Conservation (phyloP, 2,113 vertebrate genomes). For the Antigone vipio region DNA sequence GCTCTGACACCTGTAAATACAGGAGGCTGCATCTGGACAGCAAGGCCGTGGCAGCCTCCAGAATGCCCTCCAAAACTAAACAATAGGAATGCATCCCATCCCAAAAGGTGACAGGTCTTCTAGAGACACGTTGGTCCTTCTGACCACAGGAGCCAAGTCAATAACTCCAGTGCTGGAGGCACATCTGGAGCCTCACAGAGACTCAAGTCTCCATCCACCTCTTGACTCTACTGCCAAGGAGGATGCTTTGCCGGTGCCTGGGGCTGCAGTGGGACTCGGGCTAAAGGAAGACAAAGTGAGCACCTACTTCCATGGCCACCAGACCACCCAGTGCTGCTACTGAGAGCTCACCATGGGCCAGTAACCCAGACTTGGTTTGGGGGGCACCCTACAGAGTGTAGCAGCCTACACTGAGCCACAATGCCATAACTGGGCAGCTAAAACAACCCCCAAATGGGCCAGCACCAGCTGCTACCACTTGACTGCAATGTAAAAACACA, state of each 20-base stretch:
- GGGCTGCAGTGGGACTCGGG: neutral
- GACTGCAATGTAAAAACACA: neutral
- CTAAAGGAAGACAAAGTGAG: neutral
- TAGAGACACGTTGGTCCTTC: no score
- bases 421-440: neutral
- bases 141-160: neutral
- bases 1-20: neutral
- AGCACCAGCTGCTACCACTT: neutral
- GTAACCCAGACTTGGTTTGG: fast-evolving
- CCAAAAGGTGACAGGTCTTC: neutral
- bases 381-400: fast-evolving
- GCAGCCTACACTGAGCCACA: fast-evolving
- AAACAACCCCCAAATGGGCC: neutral
- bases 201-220: neutral
- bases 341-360: neutral
- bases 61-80: neutral
- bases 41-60: neutral
- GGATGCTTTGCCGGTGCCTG: neutral
- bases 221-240: neutral
- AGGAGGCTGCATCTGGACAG: neutral
- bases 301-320: neutral
- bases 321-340: neutral
- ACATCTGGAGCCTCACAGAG: neutral
- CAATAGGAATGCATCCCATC: neutral
- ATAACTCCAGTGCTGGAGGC: neutral